Conservation (phyloP, 2,888 invertebrate genomes). For the Mesorhabditis belari region DNA sequence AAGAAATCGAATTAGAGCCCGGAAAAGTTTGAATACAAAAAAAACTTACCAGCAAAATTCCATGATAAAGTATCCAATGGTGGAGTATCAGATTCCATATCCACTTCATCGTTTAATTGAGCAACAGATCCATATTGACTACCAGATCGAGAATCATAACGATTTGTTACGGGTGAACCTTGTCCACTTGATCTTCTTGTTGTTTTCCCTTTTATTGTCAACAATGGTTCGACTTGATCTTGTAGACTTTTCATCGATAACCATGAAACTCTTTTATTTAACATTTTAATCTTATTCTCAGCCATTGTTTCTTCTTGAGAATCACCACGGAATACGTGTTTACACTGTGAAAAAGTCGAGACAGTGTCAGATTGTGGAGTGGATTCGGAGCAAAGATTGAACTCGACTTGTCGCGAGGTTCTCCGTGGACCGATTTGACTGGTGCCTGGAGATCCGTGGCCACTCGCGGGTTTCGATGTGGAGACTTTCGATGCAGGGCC, state of each 20-base stretch:
- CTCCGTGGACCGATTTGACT: not conserved
- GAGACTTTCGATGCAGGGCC: not conserved
- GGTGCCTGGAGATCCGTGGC: not conserved
- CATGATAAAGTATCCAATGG: slow-evolving; percentile 51
- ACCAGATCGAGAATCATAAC: slow-evolving; percentile 26
- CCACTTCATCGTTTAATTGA: slow-evolving; percentile 26
- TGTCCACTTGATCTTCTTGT: slow-evolving; percentile 3
- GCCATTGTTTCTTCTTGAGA: not conserved
- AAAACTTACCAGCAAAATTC: slow-evolving; percentile 49
- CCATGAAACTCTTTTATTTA: slow-evolving; percentile 49
- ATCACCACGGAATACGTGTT: not conserved
- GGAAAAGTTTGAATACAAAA: too few relatives aligned
- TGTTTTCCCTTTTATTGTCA: slow-evolving; percentile 7
- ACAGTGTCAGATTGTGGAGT: not conserved
- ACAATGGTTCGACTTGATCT: slow-evolving; percentile 25
- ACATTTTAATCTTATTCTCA: slow-evolving; percentile 30
- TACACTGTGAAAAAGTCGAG: not conserved
- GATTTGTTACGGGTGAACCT: slow-evolving; percentile 5
- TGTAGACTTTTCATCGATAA: slow-evolving; percentile 50
- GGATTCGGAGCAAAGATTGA: not conserved
- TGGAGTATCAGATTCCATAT: slow-evolving; percentile 49
- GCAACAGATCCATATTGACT: slow-evolving; percentile 30
- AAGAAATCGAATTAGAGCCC: too few relatives aligned
- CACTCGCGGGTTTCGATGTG: not conserved
- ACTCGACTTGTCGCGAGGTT: slow-evolving; percentile 4